These are phyloP conservation scores for Elysia crispata DNA, from an alignment of 2,888 invertebrate species.

Conservation along the genomic window DNA sequence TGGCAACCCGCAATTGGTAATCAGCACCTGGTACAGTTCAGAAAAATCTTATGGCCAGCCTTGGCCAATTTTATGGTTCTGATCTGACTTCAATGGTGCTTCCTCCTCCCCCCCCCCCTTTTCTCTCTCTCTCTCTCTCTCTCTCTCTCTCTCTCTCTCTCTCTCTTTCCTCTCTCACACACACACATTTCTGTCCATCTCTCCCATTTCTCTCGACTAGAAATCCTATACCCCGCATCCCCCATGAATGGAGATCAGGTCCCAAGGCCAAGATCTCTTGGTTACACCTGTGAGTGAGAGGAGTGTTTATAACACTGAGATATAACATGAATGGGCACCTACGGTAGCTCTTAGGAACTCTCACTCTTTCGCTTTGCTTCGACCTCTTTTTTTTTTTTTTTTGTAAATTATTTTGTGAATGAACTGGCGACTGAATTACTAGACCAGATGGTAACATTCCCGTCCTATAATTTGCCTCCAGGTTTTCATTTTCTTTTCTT, in stretches of 20 bases:
- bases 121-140: neutral
- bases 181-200: too few relatives aligned
- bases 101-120: neutral
- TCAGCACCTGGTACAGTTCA: too few relatives aligned
- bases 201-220: neutral
- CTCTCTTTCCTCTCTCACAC: neutral
- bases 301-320: neutral
- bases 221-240: neutral
- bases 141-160: neutral
- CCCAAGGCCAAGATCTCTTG: conserved; percentile 11
- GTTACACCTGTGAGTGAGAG: too few relatives aligned
- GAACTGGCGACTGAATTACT: neutral
- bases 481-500: too few relatives aligned
- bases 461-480: too few relatives aligned
- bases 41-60: too few relatives aligned
- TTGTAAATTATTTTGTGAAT: neutral
- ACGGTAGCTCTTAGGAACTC: too few relatives aligned
- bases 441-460: neutral
- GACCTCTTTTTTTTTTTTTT: neutral
- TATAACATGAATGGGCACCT: neutral
- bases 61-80: too few relatives aligned
- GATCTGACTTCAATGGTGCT: neutral
- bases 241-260: conserved; percentile 12
- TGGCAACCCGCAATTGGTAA: too few relatives aligned
- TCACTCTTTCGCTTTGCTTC: too few relatives aligned